A percentile compares a stretch with the other conserved stretches of the same genome.
phyloP scores from a whole-genome alignment of 2,113 vertebrate genomes.

The Oryzias melastigma region DNA sequence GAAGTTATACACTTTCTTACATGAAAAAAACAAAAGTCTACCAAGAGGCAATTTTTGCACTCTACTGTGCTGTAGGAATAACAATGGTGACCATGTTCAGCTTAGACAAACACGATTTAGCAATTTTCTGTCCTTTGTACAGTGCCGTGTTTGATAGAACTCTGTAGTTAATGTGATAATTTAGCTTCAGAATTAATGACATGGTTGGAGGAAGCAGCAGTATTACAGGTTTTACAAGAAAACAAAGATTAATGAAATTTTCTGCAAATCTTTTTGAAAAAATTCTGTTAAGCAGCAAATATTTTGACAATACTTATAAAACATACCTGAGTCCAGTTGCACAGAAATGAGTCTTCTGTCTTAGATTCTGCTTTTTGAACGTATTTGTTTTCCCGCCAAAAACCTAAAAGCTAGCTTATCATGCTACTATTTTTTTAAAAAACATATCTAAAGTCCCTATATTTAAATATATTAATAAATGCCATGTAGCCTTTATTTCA shows the following conservation, averaged over 20 bases:
- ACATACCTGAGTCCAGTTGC: not conserved
- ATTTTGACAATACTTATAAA: conserved; percentile 3
- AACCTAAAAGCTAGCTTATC: too few relatives aligned
- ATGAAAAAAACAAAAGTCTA: conserved; percentile 46
- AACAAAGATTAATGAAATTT: not conserved
- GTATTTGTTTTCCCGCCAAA: not conserved
- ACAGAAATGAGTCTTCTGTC: not conserved
- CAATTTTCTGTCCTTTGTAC: conserved; percentile 8
- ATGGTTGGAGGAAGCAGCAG: conserved; percentile 21
- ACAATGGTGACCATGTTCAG: conserved; percentile 7
- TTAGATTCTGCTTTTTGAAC: not conserved
- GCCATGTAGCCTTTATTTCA: not conserved
- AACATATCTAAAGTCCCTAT: not conserved
- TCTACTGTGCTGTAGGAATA: conserved; percentile 12
- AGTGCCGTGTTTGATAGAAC: conserved; percentile 24
- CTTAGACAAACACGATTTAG: conserved; percentile 19
- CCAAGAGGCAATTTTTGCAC: conserved; percentile 29
- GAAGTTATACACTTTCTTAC: conserved; percentile 9
- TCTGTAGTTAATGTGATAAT: conserved; percentile 7
- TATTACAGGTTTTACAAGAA: conserved; percentile 10
- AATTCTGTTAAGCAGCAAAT: not conserved
- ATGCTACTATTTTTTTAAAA: not conserved
- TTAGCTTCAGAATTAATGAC: not conserved
- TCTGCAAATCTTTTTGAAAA: too few relatives aligned
- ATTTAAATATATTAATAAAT: not conserved